Conservation (phyloP, 2,797 vertebrate species). For the Falco concolor region DNA sequence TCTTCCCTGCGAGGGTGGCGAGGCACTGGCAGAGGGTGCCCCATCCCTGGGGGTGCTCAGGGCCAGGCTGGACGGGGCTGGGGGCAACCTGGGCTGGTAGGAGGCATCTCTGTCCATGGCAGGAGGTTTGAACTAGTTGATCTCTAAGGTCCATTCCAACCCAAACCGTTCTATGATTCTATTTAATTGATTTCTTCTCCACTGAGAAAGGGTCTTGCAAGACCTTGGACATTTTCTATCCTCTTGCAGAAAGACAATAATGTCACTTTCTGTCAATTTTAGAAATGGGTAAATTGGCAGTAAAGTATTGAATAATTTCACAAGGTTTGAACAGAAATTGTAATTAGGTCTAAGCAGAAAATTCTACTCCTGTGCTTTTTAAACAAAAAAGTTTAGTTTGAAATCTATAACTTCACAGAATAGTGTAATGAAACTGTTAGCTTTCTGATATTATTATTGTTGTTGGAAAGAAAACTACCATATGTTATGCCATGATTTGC, state of each 20-base stretch:
- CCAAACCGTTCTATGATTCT: neutral
- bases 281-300: neutral
- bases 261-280: neutral
- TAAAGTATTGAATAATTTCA: neutral
- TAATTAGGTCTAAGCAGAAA: neutral
- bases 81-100: too few species aligned
- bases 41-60: too few species aligned
- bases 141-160: too few species aligned
- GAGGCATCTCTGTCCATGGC: too few species aligned
- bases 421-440: neutral
- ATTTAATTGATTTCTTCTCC: neutral
- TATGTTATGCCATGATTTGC: neutral
- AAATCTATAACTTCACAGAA: neutral
- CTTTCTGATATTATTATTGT: neutral
- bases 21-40: too few species aligned
- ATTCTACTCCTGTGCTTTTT: neutral
- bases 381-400: neutral
- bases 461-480: neutral
- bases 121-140: too few species aligned
- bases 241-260: neutral
- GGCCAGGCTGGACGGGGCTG: too few species aligned
- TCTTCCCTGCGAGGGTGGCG: too few species aligned
- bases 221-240: neutral
- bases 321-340: neutral
- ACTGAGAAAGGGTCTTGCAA: neutral